Evolutionary conservation across 2,888 invertebrate species (phyloP), one percentile per base, ranked within the genome.

Genomic region (Serripes groenlandicus): DNA sequence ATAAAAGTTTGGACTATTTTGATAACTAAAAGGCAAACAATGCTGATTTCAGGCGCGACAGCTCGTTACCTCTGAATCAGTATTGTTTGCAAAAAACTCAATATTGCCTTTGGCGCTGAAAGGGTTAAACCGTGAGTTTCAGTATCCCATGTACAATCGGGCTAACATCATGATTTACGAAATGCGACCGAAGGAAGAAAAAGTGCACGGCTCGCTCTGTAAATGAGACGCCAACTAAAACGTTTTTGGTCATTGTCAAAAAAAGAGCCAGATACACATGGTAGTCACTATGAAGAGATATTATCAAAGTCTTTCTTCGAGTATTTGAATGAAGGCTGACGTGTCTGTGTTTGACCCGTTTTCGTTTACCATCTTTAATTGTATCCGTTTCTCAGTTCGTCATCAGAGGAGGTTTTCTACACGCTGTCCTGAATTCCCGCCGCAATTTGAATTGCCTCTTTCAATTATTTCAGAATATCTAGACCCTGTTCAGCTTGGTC

Each of bases 221-320:
- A n/a, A 34, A 35, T 30, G 64, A 21, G 23, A 74, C 23, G 21
- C 18, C 26, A 9, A 23, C 26, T 15, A 74, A 37, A 21, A 64
- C n/a, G 28, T 49, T 62, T 32, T 54, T 21, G 11, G 62, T 52
- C 26, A 68, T 68, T 18, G 54, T n/a, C 7, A 15, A 42, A 21
- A 70, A 28, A 18, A 77, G 0, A 11, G 71, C 32, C 11, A 60
- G 32, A 23, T 77, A 77, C 23, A 70, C 0, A 77, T 34, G 0
- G 62, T 62, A 2, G 70, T 77, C n/a, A 71, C 34, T 18, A 77
- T 32, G 37, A 77, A 70, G 3, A 77, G 71, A 28, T 37, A 62
- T 70, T n/a, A 77, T 77, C 52, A 70, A 21, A 21, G 70, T 77
- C 23, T 77, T 77, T 9, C 62, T 26, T 52, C 71, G 26, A n/a